phyloP scores from a whole-genome alignment of 1,140 invertebrate genomes.

The Euura lappo region DNA sequence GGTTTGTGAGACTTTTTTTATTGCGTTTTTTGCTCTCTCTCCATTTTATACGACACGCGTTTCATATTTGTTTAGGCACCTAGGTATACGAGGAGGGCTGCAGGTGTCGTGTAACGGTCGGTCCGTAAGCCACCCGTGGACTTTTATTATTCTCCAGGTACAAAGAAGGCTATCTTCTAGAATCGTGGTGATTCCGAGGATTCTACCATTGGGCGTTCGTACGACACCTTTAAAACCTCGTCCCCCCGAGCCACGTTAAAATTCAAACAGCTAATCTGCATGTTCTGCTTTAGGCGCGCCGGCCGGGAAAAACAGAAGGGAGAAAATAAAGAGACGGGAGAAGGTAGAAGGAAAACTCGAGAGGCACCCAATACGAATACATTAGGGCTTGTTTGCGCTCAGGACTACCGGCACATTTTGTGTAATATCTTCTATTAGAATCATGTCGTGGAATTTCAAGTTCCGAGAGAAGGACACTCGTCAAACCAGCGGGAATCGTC shows the following conservation, averaged over 20 bases:
- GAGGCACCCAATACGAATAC: constrained; percentile 46
- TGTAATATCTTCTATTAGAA: constrained; percentile 51
- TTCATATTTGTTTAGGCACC: no score
- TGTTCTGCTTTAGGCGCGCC: neutral
- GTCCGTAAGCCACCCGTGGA: neutral
- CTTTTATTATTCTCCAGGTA: neutral
- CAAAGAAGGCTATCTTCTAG: no score
- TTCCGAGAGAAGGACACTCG: neutral
- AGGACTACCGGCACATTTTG: neutral
- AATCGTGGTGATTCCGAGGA: no score
- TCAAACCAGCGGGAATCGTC: no score
- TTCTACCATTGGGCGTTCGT: no score
- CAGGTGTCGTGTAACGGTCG: no score
- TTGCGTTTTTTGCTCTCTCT: no score
- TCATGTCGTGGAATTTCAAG: constrained; percentile 50
- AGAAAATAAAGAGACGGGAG: neutral
- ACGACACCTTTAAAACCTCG: no score
- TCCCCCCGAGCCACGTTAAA: neutral
- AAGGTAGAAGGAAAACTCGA: neutral
- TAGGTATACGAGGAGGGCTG: no score
- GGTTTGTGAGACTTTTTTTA: no score
- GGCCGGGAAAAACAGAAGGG: neutral
- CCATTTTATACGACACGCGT: no score
- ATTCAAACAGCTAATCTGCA: neutral
- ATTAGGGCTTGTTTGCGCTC: constrained; percentile 47